A percentile compares a stretch with the other conserved stretches of the same genome.
Evolutionary conservation across 2,888 invertebrate species (phyloP).

Genomic region (Lasiommata megera): DNA sequence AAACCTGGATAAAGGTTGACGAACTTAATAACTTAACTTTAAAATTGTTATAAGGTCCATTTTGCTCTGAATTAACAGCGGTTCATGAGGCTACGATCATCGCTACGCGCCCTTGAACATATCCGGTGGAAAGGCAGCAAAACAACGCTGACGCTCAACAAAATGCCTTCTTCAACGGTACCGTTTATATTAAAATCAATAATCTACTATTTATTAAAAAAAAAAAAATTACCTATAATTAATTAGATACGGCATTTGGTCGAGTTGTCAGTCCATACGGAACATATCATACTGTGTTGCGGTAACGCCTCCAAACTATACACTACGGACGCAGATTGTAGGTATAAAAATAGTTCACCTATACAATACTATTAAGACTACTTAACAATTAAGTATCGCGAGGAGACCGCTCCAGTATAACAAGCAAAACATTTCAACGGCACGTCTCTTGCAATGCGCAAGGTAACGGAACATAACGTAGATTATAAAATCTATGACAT

Average conservation of each 20-base stretch:
- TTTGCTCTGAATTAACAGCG: too few species aligned
- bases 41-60: too few species aligned
- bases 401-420: slow-evolving; percentile 50
- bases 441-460: neutral
- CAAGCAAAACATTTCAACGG: slow-evolving; percentile 1
- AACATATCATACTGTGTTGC: slow-evolving; percentile 57
- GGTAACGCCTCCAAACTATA: slow-evolving; percentile 71
- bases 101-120: neutral
- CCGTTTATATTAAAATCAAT: slow-evolving; percentile 30
- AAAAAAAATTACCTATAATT: slow-evolving; percentile 28
- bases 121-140: neutral
- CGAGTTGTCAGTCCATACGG: slow-evolving; percentile 52
- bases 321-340: slow-evolving; percentile 71
- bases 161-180: slow-evolving; percentile 42
- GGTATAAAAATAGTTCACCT: slow-evolving; percentile 81
- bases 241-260: slow-evolving; percentile 46
- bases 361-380: slow-evolving; percentile 78
- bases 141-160: slow-evolving; percentile 55
- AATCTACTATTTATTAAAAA: slow-evolving; percentile 24
- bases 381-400: slow-evolving; percentile 78
- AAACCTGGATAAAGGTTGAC: too few species aligned
- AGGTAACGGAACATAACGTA: slow-evolving; percentile 17
- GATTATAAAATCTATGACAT: slow-evolving; percentile 18
- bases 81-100: too few species aligned
- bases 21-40: too few species aligned